Evolutionary conservation across 2,797 vertebrate species (phyloP).

Genomic region (Thamnophis elegans): DNA sequence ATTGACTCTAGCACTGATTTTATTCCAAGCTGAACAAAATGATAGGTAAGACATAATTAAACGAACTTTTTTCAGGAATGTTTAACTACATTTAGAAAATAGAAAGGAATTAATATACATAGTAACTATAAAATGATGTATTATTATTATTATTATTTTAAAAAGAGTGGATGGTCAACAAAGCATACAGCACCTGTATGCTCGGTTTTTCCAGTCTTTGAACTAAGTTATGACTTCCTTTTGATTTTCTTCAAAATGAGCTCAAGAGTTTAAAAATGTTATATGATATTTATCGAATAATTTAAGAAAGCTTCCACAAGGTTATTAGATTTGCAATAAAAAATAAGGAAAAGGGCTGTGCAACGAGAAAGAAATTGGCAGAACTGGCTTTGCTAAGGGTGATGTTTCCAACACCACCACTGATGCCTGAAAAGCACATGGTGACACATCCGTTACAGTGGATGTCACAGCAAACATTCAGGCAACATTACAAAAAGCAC

Average conservation of each 20-base stretch:
- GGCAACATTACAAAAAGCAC: not conserved
- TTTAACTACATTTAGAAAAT: not conserved
- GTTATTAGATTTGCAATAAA: conserved; percentile 5
- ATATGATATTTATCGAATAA: conserved; percentile 1
- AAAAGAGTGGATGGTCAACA: not conserved
- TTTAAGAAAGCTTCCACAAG: not conserved
- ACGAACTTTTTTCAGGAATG: not conserved
- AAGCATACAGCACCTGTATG: too few species aligned
- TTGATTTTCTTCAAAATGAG: not conserved
- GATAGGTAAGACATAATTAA: not conserved
- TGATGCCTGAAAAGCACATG: conserved; percentile 52
- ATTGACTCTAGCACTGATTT: not conserved
- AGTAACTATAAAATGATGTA: not conserved
- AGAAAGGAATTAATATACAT: not conserved
- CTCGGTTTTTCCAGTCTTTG: not conserved
- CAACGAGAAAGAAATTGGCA: conserved; percentile 25
- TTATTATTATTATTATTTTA: too few species aligned
- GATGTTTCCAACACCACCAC: conserved; percentile 22
- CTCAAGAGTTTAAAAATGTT: conserved; percentile 31
- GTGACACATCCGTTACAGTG: conserved; percentile 40
- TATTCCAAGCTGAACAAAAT: not conserved
- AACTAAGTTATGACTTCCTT: not conserved
- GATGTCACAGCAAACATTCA: conserved; percentile 11
- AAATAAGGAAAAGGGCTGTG: not conserved
- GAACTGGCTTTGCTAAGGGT: conserved; percentile 15